Evolutionary conservation across 2,797 vertebrate genomes (phyloP).

Genomic region (Tenualosa ilisha): DNA sequence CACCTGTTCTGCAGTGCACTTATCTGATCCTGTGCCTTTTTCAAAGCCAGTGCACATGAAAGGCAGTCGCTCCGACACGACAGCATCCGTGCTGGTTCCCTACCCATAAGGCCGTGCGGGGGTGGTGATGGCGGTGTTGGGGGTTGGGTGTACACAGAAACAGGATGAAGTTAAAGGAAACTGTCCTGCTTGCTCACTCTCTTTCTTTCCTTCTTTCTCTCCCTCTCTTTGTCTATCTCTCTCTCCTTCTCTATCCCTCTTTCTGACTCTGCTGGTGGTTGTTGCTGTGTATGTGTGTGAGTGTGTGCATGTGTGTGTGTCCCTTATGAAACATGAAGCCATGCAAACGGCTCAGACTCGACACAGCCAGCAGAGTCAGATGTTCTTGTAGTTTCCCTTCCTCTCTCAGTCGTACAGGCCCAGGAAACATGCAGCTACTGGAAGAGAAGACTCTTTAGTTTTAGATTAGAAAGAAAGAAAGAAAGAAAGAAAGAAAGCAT

Average conservation of each 20-base stretch:
- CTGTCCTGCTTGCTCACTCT: background rate
- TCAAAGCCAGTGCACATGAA: conserved; percentile 11
- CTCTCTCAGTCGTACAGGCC: background rate
- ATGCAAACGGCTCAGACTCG: too few species aligned
- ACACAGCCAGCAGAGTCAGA: background rate
- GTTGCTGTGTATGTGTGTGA: background rate
- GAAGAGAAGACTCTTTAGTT: too few species aligned
- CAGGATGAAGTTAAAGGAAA: conserved; percentile 17
- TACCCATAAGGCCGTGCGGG: background rate
- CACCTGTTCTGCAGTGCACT: conserved; percentile 31
- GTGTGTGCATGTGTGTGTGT: background rate
- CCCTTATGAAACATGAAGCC: background rate
- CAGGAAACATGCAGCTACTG: too few species aligned
- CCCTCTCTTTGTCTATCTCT: background rate
- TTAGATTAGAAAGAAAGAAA: too few species aligned
- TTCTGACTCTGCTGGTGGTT: background rate
- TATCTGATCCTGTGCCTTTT: conserved; percentile 32
- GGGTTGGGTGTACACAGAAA: conserved; percentile 9
- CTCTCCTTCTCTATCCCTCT: background rate
- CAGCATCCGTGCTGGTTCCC: background rate
- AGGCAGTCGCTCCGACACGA: background rate
- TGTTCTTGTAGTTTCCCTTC: background rate
- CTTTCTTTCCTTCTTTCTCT: background rate
- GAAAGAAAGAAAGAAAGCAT: background rate
- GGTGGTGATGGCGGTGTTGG: background rate